phyloP scores from a whole-genome alignment of 2,113 vertebrate species.

The Camelus dromedarius region DNA sequence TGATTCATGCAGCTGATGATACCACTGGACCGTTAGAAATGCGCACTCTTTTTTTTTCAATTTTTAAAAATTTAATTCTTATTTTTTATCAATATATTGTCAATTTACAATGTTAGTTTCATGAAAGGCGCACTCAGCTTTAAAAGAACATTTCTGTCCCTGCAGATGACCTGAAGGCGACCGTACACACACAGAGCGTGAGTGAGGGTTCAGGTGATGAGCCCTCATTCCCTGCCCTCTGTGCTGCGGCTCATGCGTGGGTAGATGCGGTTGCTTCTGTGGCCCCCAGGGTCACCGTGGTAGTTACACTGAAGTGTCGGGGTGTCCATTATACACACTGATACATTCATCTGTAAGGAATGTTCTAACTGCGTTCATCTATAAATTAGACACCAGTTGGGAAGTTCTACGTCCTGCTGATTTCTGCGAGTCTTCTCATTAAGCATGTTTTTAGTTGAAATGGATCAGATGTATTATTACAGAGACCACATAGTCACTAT shows the following conservation, averaged over 20 bases:
- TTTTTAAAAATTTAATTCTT: no score
- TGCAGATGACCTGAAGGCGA: neutral
- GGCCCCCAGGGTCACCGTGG: neutral
- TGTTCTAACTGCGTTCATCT: neutral
- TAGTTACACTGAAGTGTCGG: neutral
- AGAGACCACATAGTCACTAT: neutral
- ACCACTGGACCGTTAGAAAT: neutral
- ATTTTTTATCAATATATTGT: no score
- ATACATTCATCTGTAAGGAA: neutral
- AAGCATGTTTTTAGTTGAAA: neutral
- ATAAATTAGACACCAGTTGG: neutral
- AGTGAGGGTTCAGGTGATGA: neutral
- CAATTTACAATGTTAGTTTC: no score
- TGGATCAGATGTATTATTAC: neutral
- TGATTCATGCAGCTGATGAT: neutral
- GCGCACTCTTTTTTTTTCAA: neutral
- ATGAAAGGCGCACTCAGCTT: neutral
- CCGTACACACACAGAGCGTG: neutral
- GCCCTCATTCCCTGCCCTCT: neutral
- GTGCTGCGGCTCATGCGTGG: neutral
- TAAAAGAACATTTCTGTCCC: neutral
- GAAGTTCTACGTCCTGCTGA: neutral
- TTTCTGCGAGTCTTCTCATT: constrained; percentile 21
- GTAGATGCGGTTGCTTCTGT: neutral
- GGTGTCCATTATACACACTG: neutral